Conservation (phyloP, 2,797 vertebrate species). For the Acipenser oxyrinchus region DNA sequence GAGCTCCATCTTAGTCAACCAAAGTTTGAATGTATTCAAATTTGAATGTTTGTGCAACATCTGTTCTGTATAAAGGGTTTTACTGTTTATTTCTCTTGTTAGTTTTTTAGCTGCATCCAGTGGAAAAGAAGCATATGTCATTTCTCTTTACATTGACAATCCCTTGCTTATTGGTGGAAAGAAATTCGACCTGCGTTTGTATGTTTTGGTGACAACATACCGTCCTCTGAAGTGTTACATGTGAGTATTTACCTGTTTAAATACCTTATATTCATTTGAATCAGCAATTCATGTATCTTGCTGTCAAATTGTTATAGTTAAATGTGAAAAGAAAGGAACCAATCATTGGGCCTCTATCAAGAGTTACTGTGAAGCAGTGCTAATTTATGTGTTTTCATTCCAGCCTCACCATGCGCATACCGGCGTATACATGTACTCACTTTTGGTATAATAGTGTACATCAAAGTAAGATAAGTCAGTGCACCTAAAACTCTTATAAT, state of each 20-base stretch:
- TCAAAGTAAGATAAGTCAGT: no score
- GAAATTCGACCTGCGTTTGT: constrained; percentile 94
- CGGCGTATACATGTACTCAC: no score
- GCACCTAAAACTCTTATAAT: no score
- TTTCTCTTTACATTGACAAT: constrained; percentile 94
- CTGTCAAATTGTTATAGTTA: not conserved
- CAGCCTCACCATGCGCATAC: no score
- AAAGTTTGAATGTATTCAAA: no score
- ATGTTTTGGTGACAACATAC: constrained; percentile 90
- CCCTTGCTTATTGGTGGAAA: constrained; percentile 91
- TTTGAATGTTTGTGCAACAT: no score
- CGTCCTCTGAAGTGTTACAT: constrained; percentile 94
- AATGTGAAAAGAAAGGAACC: not conserved
- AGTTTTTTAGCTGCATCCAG: constrained; percentile 82
- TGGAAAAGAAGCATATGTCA: constrained; percentile 92
- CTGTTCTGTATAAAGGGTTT: no score
- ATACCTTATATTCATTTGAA: not conserved
- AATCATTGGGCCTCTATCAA: no score
- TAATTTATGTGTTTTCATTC: no score
- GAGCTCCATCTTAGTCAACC: no score
- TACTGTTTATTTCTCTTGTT: constrained; percentile 1
- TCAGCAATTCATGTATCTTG: not conserved
- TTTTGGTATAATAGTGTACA: no score
- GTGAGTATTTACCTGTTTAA: constrained; percentile 53
- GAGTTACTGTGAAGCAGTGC: no score